Evolutionary conservation across 2,113 vertebrate species (phyloP), one percentile per base, ranked within the genome.

Genomic region (Cyprinodon variegatus): DNA sequence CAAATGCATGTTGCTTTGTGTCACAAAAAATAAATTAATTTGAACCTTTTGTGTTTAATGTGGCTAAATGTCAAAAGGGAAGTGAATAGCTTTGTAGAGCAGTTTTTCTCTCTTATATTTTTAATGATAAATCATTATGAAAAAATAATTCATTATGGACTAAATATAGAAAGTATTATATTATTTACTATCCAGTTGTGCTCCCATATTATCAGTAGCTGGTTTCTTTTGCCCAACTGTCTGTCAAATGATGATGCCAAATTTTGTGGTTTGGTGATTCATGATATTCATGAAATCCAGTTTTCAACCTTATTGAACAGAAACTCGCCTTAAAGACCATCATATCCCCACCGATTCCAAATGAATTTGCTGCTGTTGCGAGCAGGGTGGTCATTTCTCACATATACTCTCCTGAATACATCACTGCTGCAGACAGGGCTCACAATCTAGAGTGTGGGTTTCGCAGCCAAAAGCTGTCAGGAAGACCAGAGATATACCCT

Each of bases 181-280:
- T 90, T 94, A 93, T 96, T 95, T 85, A 93, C 95, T 96, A 95
- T 94, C 94, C 95, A 94, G 90, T 93, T 57, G 93, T 85, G 91
- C 95, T 90, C 94, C 94, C 94, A 95, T 61, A 61, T 72, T 94
- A 95, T 95, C 96, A 95, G 95, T 94, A 95, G 71, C 94, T 90
- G 93, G 91, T 92, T 93, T 20, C 50, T 57, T 20, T 20, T 10
- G 29, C 29, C 29, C 29, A 3, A 15, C 50, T 53, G 6, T 1
- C 17, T 41, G 4, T 9, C 9, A 0, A 41, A 41, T 9, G 9
- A 41, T 6, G 41, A 41, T 41, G 41, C 41, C 9, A 41, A 41
- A 41, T 41, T 41, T 41, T 41, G 41, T 4, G 9, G 5, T 6
- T 41, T 41, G 41, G 9, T 41, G 41, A 10, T 15, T 57, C 7